Evolutionary conservation across 2,888 invertebrate genomes (phyloP), one percentile per base, ranked within the genome.

Genomic region (Resseliella maxima): DNA sequence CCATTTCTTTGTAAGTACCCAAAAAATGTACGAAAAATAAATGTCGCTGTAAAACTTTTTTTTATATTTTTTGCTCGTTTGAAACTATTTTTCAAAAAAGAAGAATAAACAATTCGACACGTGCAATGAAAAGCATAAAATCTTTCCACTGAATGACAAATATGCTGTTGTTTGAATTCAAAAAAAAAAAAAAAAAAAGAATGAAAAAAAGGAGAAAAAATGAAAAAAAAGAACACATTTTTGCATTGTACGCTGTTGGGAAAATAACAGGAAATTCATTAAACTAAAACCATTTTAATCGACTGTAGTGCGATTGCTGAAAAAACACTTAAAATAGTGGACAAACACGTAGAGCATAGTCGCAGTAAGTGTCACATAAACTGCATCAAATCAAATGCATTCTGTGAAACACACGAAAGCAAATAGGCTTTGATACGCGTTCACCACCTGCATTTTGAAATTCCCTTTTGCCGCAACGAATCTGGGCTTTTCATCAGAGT

Each of bases 311-410:
- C 12, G 3, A 27, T 31, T 27, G 72, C 72, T 10, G 18, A 18
- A 72, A 24, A 59, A 24, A 72, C 72, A 72, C 31, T 72, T 15
- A 35, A 27, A 72, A 59, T 59, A 24, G 59, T 24, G n/a, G 3
- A 6, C 5, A 24, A 1, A 2, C 10, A 6, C 24, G 24, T 59
- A n/a, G 59, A 59, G n/a, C 31, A 31, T 35, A 27, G 6, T 5
- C 15, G 27, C 18, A 35, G 59, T 24, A 24, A 27, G 24, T 59
- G 24, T 59, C 59, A 72, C 35, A 72, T 72, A 5, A 72, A 72
- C 12, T 15, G 35, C 31, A 72, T 31, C 72, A 72, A 72, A 72
- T 72, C 72, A 72, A 72, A 35, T 72, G 72, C 31, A 72, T 59
- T 72, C 15, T 31, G n/a, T 3, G 3, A 15, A 35, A 35, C 18